Percentiles rank a stretch among this genome's conserved stretches.
phyloP scores from a whole-genome alignment of 2,797 vertebrate species.

The Propithecus perrieri region DNA sequence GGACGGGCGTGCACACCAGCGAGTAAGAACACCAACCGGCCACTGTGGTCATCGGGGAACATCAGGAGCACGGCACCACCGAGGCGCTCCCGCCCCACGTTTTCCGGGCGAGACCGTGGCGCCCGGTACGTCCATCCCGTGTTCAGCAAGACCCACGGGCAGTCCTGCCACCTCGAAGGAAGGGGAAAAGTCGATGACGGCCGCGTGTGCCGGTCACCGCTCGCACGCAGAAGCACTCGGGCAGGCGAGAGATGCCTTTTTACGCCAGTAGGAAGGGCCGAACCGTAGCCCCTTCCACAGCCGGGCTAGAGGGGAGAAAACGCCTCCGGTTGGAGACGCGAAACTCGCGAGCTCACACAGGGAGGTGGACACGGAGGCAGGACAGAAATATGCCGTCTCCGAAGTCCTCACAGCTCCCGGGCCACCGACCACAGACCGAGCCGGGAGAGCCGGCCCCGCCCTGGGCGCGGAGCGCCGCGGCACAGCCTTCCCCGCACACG shows the following conservation, averaged over 20 bases:
- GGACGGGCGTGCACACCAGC: neutral
- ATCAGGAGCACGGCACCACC: accelerated
- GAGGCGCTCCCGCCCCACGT: accelerated
- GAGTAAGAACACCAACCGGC: neutral
- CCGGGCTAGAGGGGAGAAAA: no score
- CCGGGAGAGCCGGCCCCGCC: no score
- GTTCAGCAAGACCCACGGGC: neutral
- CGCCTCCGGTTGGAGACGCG: accelerated
- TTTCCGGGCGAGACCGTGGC: accelerated
- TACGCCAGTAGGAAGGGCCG: accelerated
- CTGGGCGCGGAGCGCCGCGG: neutral
- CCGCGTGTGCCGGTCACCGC: accelerated
- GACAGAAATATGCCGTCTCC: accelerated
- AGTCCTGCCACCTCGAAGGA: neutral
- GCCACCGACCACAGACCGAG: neutral
- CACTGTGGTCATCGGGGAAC: accelerated
- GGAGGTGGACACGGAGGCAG: accelerated
- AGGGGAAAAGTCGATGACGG: accelerated
- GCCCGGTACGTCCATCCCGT: neutral
- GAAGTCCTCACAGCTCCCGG: accelerated
- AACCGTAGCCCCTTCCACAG: accelerated
- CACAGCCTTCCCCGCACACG: no score
- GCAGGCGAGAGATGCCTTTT: accelerated
- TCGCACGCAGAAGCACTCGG: accelerated
- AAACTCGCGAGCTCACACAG: accelerated